Conservation (phyloP, 2,888 invertebrate genomes). For the Electrophaes corylata region DNA sequence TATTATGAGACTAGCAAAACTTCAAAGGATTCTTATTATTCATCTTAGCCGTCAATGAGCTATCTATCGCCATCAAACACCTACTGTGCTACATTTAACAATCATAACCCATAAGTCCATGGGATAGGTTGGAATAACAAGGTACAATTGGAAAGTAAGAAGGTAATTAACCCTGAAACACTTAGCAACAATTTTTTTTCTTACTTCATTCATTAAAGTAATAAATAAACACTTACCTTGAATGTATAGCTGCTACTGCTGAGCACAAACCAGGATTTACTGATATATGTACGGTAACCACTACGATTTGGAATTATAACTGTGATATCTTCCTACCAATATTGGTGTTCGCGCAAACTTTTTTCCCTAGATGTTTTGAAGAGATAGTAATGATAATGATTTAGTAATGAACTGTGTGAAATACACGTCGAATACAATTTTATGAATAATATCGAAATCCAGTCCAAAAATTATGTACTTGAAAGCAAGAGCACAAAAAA, state of each 20-base stretch:
- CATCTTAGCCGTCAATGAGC: no score
- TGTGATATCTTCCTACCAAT: neutral
- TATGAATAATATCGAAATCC: neutral
- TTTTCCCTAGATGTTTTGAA: neutral
- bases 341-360: neutral
- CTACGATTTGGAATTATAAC: neutral
- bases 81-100: no score
- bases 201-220: neutral
- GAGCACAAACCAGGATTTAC: conserved; percentile 1
- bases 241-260: conserved; percentile 18
- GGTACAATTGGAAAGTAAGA: neutral
- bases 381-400: neutral
- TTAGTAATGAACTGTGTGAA: neutral
- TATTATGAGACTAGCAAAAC: no score
- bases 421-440: neutral
- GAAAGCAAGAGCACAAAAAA: no score
- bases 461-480: neutral
- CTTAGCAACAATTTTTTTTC: neutral
- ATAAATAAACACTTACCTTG: conserved; percentile 28
- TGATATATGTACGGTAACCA: neutral
- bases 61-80: no score
- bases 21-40: no score
- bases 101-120: no score
- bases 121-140: neutral
- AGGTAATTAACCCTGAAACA: neutral